Base-by-base conservation (phyloP, 2,113 vertebrate genomes). In the Phalacrocorax carbo region DNA sequence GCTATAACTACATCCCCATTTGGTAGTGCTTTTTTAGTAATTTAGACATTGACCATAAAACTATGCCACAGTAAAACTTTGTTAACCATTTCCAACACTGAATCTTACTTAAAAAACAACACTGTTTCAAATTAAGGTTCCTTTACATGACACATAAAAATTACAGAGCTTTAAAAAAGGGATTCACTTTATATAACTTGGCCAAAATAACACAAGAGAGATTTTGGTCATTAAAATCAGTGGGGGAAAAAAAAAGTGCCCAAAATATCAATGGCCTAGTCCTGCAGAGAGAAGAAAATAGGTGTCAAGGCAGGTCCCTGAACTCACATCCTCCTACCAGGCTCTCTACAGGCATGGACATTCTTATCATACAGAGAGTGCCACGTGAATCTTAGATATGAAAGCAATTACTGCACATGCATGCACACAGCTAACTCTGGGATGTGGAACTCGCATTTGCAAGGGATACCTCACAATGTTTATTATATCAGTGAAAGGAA, bases 1-100 rank as follows among this genome's bases (percentile, higher is more conserved):
- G 44, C 61, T 76, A 32, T 16, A 78, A 21, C 15, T 76, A 76
- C 32, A 96, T 97, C 96, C 94, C 93, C 94, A 82, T 91, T 91
- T 60, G 20, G 42, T 82, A 84, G 72, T 81, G 65, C 36, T 88
- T 83, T 78, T 73, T 70, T 58, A 81, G 60, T 60, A 32, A 64
- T 25, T 60, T 69, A 64, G 8, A 95, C 5, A 1, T 66, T 93
- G 72, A 90, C 58, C 48, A 79, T 51, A 77, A 54, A 85, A 83
- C 30, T 68, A 66, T 13, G 86, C 18, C 46, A 92, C 93, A 13
- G 46, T 81, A 73, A 92, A 96, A 81, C 44, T 66, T 70, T 11
- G 22, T 29, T 70, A 88, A 70, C 15, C 75, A 17, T 79, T 66
- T 92, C 76, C 66, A 79, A 88, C 49, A 32, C 69, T 69, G n/a